Percentiles rank a stretch among this genome's conserved stretches.
Conservation (phyloP, 2,888 invertebrate species). For the Hecatera dysodea region DNA sequence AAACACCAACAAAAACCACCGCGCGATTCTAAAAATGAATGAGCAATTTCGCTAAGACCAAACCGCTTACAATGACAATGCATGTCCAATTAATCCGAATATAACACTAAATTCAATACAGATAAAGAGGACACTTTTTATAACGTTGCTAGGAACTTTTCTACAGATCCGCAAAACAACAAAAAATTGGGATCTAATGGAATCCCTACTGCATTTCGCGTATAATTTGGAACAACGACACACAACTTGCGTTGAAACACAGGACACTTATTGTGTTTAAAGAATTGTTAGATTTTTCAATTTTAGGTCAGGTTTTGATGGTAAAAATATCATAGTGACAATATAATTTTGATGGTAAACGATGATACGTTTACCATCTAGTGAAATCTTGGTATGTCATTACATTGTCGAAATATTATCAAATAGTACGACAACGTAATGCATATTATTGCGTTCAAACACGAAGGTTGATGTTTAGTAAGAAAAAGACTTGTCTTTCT, state of each 20-base stretch:
- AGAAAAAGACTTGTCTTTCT: too few species aligned
- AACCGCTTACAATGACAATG: slow-evolving; percentile 40
- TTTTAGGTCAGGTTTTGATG: slow-evolving; percentile 7
- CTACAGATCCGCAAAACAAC: slow-evolving; percentile 63
- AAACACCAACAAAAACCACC: background rate
- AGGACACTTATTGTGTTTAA: slow-evolving; percentile 67
- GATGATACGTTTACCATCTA: too few species aligned
- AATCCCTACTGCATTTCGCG: slow-evolving; percentile 68
- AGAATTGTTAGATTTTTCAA: background rate
- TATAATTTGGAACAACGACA: slow-evolving; percentile 77
- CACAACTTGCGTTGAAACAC: slow-evolving; percentile 65
- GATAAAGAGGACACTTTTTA: slow-evolving; percentile 64
- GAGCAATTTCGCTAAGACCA: slow-evolving; percentile 43
- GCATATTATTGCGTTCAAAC: too few species aligned
- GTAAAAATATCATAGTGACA: too few species aligned
- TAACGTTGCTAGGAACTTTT: slow-evolving; percentile 69
- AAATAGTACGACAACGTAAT: too few species aligned
- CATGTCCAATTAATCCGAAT: slow-evolving; percentile 54
- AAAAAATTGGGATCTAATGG: slow-evolving; percentile 73
- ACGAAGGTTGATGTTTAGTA: too few species aligned
- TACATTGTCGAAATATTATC: too few species aligned
- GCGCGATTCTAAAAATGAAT: slow-evolving; percentile 38
- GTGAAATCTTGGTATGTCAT: background rate
- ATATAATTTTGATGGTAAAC: too few species aligned
- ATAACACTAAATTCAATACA: slow-evolving; percentile 68